These are phyloP conservation scores for Rhincodon typus DNA, from an alignment of 2,797 vertebrate genomes.

Conservation along the genomic window DNA sequence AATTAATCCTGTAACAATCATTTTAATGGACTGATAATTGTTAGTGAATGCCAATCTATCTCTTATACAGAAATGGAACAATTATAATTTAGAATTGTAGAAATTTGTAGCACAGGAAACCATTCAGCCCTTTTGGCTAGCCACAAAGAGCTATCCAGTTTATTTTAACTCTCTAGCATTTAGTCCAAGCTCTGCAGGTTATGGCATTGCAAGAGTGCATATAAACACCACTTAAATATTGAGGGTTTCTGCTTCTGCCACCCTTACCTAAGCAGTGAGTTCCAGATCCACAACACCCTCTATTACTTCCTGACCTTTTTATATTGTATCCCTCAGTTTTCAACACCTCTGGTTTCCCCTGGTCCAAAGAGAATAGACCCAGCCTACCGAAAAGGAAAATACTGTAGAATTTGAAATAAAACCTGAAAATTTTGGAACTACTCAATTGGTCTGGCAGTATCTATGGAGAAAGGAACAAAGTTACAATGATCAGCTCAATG, in stretches of 20 bases:
- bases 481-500: neutral
- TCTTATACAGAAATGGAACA: neutral
- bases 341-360: neutral
- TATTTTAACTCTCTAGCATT: too few relatives aligned
- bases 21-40: neutral
- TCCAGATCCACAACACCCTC: neutral
- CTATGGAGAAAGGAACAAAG: neutral
- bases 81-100: neutral
- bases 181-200: too few relatives aligned
- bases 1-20: neutral
- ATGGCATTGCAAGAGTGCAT: too few relatives aligned
- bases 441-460: neutral
- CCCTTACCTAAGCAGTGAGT: neutral
- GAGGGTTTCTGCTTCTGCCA: neutral
- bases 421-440: neutral
- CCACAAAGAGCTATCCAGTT: neutral
- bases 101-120: neutral
- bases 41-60: neutral
- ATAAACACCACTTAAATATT: too few relatives aligned
- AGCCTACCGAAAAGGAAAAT: neutral
- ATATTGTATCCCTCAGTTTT: neutral
- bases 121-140: neutral
- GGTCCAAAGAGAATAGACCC: neutral
- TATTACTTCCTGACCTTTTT: neutral
- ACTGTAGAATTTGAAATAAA: neutral